phyloP scores from a whole-genome alignment of 2,113 vertebrate species.

The Lepus timidus region DNA sequence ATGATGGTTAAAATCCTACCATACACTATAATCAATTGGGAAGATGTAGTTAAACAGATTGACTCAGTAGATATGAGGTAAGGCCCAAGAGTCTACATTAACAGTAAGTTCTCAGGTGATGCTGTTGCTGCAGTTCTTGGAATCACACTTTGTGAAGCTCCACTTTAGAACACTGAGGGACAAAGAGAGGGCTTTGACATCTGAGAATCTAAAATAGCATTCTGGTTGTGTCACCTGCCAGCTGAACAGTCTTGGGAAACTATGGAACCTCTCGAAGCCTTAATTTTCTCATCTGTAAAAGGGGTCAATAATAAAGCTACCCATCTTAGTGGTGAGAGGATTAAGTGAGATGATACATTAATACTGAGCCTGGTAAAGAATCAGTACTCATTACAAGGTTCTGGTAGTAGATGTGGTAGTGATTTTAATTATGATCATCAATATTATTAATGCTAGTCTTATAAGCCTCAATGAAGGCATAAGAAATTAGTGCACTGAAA shows the following conservation, averaged over 20 bases:
- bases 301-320: background rate
- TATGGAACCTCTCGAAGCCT: background rate
- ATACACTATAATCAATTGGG: background rate
- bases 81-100: background rate
- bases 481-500: background rate
- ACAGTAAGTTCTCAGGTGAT: background rate
- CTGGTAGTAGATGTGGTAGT: background rate
- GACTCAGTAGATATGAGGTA: background rate
- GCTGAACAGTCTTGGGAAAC: conserved; percentile 26
- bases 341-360: background rate
- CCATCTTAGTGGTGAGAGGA: background rate
- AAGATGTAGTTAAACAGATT: background rate
- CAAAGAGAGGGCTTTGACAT: background rate
- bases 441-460: background rate
- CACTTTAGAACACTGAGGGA: background rate
- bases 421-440: conserved; percentile 17
- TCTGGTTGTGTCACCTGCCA: background rate
- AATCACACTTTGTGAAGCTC: background rate
- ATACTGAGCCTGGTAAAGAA: background rate
- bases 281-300: conserved; percentile 7
- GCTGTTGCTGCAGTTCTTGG: background rate
- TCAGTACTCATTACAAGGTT: background rate
- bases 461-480: background rate
- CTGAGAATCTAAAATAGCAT: background rate
- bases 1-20: background rate